Evolutionary conservation across 2,113 vertebrate genomes (phyloP), one percentile per base, ranked within the genome.

Genomic region (Hemiprocne comata): DNA sequence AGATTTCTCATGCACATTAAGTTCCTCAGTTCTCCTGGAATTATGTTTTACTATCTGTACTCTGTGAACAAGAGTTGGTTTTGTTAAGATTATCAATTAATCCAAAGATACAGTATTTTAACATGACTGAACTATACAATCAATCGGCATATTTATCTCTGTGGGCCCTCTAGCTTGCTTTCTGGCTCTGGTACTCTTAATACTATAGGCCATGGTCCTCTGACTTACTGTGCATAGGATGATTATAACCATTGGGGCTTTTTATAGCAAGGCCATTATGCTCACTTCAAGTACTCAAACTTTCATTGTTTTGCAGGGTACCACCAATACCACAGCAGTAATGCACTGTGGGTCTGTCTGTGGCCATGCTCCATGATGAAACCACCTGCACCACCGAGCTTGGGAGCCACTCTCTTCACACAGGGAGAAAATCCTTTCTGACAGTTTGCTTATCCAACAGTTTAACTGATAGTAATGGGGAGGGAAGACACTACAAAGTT

Each of bases 271-370:
- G 62, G 8, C 34, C 29, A 9, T 44, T 2, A 10, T 3, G 33
- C 19, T 71, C n/a, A 54, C 8, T 6, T 2, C 7, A 40, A 17
- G 33, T 1, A 53, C 26, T 34, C 53, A 26, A 31, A 72, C 55
- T 48, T 44, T 12, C 16, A 23, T 13, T 13, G 1, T 5, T 36
- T 11, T 16, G 31, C 36, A 31, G 75, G 28, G 3, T 57, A 28
- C 5, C 58, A 58, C 2, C 42, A 17, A 54, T 14, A 13, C 6
- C 7, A 7, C 9, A 15, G 48, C 80, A 64, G 38, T 4, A 28
- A 25, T 31, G 6, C 4, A 4, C 2, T 7, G 2, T 0, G 3
- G n/a, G 36, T 19, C 50, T 34, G 60, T 3, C 19, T 51, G 23
- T 8, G 18, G 53, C 26, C 62, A 25, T 0, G 1, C 0, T 66